Conservation (phyloP, 2,888 invertebrate genomes). For the Bugulina stolonifera region DNA sequence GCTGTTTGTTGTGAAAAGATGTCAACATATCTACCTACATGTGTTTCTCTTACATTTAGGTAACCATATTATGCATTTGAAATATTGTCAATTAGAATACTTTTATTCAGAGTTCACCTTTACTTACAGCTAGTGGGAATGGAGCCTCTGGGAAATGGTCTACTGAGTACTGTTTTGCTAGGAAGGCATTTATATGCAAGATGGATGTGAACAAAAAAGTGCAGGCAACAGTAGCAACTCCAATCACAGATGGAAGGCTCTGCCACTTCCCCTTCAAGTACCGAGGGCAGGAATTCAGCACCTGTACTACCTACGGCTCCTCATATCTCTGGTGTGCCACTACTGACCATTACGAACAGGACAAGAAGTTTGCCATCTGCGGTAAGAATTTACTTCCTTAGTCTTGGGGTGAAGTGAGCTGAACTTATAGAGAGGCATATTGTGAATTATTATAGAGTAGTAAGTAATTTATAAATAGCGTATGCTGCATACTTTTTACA, state of each 20-base stretch:
- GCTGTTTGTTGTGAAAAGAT: no score
- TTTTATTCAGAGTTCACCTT: no score
- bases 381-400: no score
- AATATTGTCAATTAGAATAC: no score
- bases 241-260: slow-evolving; percentile 12
- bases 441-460: no score
- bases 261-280: slow-evolving; percentile 25
- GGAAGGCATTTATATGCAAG: slow-evolving; percentile 25
- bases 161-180: slow-evolving; percentile 17
- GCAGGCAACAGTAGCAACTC: not conserved
- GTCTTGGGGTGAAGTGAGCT: no score
- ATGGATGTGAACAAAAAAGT: slow-evolving; percentile 6
- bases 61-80: no score
- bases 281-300: slow-evolving; percentile 6
- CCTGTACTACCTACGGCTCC: slow-evolving; percentile 21
- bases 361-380: slow-evolving; percentile 22
- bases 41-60: no score
- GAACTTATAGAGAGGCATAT: no score
- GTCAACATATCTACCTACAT: no score
- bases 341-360: slow-evolving; percentile 12
- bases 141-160: slow-evolving; percentile 12
- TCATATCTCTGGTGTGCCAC: slow-evolving; percentile 26
- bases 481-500: no score
- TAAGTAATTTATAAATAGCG: no score
- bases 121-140: not conserved